Evolutionary conservation across 2,888 invertebrate genomes (phyloP).

Genomic region (Sarcophaga rosellei): DNA sequence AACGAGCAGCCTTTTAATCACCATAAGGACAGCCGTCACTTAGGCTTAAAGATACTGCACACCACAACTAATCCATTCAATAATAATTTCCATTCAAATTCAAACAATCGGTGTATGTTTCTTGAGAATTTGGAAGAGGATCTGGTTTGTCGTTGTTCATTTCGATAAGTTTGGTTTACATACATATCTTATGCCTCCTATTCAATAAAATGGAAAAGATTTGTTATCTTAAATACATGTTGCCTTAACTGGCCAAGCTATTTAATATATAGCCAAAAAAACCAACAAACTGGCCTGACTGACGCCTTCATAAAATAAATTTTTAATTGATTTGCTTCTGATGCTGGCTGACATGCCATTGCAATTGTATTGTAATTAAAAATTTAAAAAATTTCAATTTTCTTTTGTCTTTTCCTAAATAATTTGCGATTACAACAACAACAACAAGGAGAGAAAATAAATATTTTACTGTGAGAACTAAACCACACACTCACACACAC

Average conservation of each 20-base stretch:
- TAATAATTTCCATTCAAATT: not conserved
- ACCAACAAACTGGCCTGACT: not conserved
- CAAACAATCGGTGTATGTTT: not conserved
- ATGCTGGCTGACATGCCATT: not conserved
- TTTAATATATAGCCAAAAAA: not conserved
- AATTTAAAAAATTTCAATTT: not conserved
- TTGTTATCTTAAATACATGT: not conserved
- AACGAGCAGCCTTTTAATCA: too few species aligned
- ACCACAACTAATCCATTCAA: too few species aligned
- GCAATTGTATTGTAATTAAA: not conserved
- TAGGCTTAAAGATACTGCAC: too few species aligned
- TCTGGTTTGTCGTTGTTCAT: too few species aligned
- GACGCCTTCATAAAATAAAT: not conserved
- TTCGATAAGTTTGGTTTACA: too few species aligned
- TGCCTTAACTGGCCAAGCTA: not conserved
- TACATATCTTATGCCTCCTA: too few species aligned
- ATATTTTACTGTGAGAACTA: slow-evolving; percentile 13
- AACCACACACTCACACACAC: too few species aligned
- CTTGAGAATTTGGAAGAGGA: too few species aligned
- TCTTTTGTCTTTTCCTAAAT: not conserved
- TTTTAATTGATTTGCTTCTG: not conserved
- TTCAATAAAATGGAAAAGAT: too few species aligned
- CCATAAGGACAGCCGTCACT: too few species aligned
- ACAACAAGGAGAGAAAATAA: too few species aligned
- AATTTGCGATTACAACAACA: not conserved